Evolutionary conservation across 2,797 vertebrate species (phyloP), one percentile per base, ranked within the genome.

Genomic region (Martes flavigula): DNA sequence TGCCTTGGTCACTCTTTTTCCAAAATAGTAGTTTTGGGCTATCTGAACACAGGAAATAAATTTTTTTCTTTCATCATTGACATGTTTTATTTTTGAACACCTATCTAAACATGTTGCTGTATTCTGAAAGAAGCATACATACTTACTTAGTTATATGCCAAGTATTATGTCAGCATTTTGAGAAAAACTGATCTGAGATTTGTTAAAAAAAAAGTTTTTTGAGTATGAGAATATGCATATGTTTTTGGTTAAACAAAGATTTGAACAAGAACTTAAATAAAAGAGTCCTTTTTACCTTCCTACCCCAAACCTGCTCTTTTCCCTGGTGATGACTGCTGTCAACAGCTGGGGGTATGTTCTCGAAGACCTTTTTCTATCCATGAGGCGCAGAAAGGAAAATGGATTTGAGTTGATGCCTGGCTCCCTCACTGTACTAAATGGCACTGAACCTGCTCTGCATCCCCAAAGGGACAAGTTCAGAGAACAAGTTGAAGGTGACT

Each of bases 371-470:
- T 77, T 70, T 78, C 54, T 88, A 38, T 27, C 25, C 58, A 43
- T 17, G 21, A 85, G 46, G 10, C 95, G 58, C 90, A 91, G 97
- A 96, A 95, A 95, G 84, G 56, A 81, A 83, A 30, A 98, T 98
- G 84, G 90, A 98, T 98, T 98, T 96, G 97, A 48, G 86, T 54
- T 73, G 96, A 97, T 2, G 38, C 25, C 96, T 97, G 97, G 93
- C 48, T 98, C 97, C 96, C 62, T 92, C 90, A 72, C 25, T 62
- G 89, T 25, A 85, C 60, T 32, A 70, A 1, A 0, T 40, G 92
- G 46, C 48, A 17, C 68, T 68, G 38, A 79, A 95, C 70, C 84
- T 54, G 96, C 35, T 91, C 51, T 82, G 30, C 0, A 54, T 3
- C 20, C n/a, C 0, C n/a, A 60, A 77, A 84, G 56, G 64, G 40